Evolutionary conservation across 92 coral and sea anemone genomes (phyloP).

Genomic region (Paragorgia papillata): DNA sequence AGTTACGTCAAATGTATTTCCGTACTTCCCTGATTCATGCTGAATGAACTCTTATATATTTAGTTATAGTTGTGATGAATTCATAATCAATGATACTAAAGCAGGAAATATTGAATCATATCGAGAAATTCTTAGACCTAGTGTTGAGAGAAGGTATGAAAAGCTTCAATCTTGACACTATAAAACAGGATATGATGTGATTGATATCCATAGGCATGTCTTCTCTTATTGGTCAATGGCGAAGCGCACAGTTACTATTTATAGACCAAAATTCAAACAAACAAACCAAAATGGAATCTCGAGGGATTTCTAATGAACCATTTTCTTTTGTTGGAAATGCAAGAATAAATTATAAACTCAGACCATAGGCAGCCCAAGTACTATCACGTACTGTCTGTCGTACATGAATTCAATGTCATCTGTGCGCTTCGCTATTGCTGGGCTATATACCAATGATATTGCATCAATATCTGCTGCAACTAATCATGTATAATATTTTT

Average conservation of each 20-base stretch:
- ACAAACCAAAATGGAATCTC: too few species aligned
- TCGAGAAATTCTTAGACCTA: conserved; percentile 63
- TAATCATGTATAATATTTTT: not conserved
- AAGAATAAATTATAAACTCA: too few species aligned
- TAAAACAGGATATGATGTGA: too few species aligned
- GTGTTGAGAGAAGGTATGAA: conserved; percentile 19
- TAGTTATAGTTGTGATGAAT: conserved; percentile 96
- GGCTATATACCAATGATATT: too few species aligned
- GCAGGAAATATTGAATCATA: conserved; percentile 84
- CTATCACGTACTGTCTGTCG: too few species aligned
- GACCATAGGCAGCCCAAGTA: too few species aligned
- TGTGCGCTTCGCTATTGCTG: not conserved
- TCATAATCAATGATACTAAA: conserved; percentile 89
- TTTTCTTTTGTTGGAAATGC: too few species aligned
- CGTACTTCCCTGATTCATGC: not conserved
- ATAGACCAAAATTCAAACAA: too few species aligned
- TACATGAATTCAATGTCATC: too few species aligned
- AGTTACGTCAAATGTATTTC: not conserved
- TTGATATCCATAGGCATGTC: not conserved
- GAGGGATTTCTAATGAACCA: too few species aligned
- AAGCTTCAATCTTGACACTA: not conserved
- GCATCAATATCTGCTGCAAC: not conserved
- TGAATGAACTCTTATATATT: conserved; percentile 7
- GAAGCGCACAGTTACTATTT: too few species aligned
- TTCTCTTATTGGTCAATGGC: not conserved